A percentile compares a stretch with the other conserved stretches of the same genome.
These are phyloP conservation scores for Drosophila triauraria DNA, from an alignment of 1,140 invertebrate genomes.

Conservation along the genomic window DNA sequence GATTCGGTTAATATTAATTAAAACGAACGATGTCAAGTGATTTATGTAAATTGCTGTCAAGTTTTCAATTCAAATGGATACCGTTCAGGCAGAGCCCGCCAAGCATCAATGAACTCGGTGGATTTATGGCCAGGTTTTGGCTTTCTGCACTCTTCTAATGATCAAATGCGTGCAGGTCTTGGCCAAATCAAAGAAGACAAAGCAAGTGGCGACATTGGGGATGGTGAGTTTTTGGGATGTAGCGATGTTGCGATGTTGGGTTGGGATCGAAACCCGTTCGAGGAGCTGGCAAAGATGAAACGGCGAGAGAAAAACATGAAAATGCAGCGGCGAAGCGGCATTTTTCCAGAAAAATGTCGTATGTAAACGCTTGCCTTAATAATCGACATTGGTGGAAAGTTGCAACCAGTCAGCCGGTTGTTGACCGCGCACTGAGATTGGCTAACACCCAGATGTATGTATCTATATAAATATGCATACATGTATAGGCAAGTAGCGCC, in stretches of 20 bases:
- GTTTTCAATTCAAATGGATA: constrained; percentile 3
- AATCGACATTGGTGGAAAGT: constrained; percentile 81
- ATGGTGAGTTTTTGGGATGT: not conserved
- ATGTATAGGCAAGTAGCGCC: constrained; percentile 52
- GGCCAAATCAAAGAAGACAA: constrained; percentile 37
- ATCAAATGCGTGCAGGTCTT: constrained; percentile 46
- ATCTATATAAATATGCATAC: not conserved
- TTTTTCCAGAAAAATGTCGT: constrained; percentile 53
- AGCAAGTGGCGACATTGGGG: constrained; percentile 36
- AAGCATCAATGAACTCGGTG: constrained; percentile 40
- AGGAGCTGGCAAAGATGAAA: constrained; percentile 18
- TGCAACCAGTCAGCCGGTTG: constrained; percentile 59
- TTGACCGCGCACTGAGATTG: constrained; percentile 53
- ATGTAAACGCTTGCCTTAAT: constrained; percentile 80
- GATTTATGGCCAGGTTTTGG: constrained; percentile 27
- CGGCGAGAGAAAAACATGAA: constrained; percentile 55
- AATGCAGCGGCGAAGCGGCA: constrained; percentile 7
- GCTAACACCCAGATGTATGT: constrained; percentile 26
- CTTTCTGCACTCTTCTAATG: constrained; percentile 46
- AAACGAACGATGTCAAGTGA: not conserved
- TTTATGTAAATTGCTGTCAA: constrained; percentile 3
- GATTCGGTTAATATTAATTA: not conserved
- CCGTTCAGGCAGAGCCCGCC: not conserved
- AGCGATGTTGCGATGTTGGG: not conserved
- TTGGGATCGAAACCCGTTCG: constrained; percentile 56